Conservation (phyloP, 2,113 vertebrate species). For the Ptilorrhoa leucosticta region DNA sequence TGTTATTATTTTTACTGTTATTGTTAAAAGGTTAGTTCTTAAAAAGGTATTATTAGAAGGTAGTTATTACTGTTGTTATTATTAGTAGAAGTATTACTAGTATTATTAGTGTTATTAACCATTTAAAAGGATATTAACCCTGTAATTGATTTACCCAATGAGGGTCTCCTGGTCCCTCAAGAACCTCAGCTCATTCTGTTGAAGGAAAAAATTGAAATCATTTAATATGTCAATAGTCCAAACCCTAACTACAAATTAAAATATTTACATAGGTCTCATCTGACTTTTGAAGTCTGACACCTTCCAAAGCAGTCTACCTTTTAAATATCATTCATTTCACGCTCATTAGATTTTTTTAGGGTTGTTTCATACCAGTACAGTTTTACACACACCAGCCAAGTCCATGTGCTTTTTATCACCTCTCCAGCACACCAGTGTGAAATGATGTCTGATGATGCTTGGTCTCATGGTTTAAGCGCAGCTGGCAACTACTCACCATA, state of each 20-base stretch:
- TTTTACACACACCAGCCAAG: not conserved
- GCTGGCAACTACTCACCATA: not conserved
- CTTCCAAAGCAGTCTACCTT: not conserved
- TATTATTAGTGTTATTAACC: not conserved
- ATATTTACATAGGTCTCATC: not conserved
- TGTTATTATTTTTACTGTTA: not conserved
- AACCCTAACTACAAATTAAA: not conserved
- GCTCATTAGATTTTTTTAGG: not conserved
- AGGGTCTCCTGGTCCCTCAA: not conserved
- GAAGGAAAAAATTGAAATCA: not conserved
- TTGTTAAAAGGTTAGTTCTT: not conserved
- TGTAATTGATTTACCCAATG: not conserved
- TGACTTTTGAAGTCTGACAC: not conserved
- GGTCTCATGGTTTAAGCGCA: not conserved
- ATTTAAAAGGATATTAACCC: not conserved
- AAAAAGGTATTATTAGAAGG: not conserved
- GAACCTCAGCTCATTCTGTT: not conserved
- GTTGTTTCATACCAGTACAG: not conserved
- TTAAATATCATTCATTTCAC: not conserved
- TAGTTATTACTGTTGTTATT: not conserved
- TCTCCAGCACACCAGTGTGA: not conserved
- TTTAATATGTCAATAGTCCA: not conserved
- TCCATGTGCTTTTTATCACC: not conserved
- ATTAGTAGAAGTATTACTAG: not conserved
- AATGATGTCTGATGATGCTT: not conserved